These are phyloP conservation scores for Patella vulgata DNA, from an alignment of 1,140 invertebrate genomes.

Conservation along the genomic window DNA sequence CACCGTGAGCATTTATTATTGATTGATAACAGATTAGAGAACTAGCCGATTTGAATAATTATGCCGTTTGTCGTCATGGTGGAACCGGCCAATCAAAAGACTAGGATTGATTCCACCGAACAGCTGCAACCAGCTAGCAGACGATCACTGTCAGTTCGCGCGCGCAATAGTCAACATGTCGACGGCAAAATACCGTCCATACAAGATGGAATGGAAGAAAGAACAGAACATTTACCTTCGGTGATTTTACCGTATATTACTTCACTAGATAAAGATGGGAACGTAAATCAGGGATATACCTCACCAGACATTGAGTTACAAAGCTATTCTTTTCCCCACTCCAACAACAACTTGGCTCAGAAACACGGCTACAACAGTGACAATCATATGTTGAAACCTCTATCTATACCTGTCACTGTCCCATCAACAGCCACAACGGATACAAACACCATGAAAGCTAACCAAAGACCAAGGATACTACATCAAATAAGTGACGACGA, in stretches of 20 bases:
- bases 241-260: slow-evolving; percentile 16
- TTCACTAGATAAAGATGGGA: slow-evolving; percentile 34
- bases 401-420: slow-evolving; percentile 10
- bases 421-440: background rate
- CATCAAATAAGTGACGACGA: slow-evolving; percentile 39
- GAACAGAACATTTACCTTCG: slow-evolving; percentile 15
- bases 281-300: slow-evolving; percentile 54
- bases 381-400: slow-evolving; percentile 7
- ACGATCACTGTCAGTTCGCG: too few relatives aligned
- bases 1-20: too few relatives aligned
- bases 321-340: slow-evolving; percentile 29
- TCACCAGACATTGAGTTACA: slow-evolving; percentile 59
- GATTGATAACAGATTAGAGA: too few relatives aligned
- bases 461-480: slow-evolving; percentile 12
- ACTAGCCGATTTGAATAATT: too few relatives aligned
- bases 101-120: slow-evolving; percentile 58
- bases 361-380: too few relatives aligned
- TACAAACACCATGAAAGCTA: background rate
- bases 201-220: slow-evolving; percentile 24
- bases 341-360: too few relatives aligned
- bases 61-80: slow-evolving; percentile 44
- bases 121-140: slow-evolving; percentile 22
- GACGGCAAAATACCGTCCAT: slow-evolving; percentile 15
- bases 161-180: background rate
- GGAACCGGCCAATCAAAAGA: slow-evolving; percentile 46